These are phyloP conservation scores for Gracilinanus agilis DNA, from an alignment of 2,113 vertebrate species.

Conservation along the genomic window DNA sequence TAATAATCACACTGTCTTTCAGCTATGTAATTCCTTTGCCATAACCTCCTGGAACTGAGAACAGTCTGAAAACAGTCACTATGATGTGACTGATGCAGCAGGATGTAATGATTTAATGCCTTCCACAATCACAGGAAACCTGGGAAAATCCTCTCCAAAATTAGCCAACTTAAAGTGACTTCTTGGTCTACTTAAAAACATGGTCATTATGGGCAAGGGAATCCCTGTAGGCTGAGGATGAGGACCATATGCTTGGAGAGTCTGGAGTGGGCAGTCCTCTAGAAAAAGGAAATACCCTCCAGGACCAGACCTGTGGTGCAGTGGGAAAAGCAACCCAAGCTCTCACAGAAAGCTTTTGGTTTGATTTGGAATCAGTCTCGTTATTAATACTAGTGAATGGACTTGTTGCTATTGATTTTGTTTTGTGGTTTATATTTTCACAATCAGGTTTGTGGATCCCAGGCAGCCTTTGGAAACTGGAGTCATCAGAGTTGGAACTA, in stretches of 20 bases:
- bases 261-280: not conserved
- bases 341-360: not conserved
- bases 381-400: not conserved
- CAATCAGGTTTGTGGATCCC: not conserved
- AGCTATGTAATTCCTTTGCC: slow-evolving; percentile 24
- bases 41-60: slow-evolving; percentile 55
- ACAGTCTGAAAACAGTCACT: slow-evolving; percentile 25
- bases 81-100: slow-evolving; percentile 44
- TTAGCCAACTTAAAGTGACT: not conserved
- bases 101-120: slow-evolving; percentile 24
- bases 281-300: not conserved
- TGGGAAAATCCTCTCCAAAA: not conserved
- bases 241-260: not conserved
- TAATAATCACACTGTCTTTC: not conserved
- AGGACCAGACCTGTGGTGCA: not conserved
- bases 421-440: not conserved
- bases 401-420: not conserved
- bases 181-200: slow-evolving; percentile 1
- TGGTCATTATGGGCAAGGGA: not conserved
- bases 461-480: not conserved
- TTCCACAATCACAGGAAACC: slow-evolving; percentile 44
- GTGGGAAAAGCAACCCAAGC: not conserved
- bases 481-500: not conserved
- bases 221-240: not conserved
- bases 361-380: not conserved